Evolutionary conservation across 2,888 invertebrate species (phyloP).

Genomic region (Lasioglossum vierecki): DNA sequence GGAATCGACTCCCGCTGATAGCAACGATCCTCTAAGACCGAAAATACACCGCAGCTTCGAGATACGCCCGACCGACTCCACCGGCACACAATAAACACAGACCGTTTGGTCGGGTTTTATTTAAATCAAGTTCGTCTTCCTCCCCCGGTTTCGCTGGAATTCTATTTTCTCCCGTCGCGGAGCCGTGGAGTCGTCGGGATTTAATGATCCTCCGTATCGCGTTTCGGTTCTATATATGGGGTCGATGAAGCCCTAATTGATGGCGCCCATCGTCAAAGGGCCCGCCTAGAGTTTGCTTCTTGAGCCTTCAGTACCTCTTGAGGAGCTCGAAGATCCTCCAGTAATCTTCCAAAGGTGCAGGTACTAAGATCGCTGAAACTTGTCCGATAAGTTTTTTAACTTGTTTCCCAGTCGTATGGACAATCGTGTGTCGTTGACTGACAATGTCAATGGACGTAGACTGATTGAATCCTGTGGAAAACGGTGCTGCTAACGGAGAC

Average conservation of each 20-base stretch:
- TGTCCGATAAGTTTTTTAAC: neutral
- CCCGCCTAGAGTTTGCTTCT: neutral
- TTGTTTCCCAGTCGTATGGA: neutral
- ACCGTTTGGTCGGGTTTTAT: slow-evolving; percentile 3
- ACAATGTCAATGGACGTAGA: slow-evolving; percentile 42
- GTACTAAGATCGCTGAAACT: neutral
- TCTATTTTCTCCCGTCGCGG: slow-evolving; percentile 22
- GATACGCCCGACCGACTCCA: neutral
- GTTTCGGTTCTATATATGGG: slow-evolving; percentile 8
- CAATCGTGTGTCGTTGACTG: neutral
- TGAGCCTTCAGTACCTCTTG: neutral
- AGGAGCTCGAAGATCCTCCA: neutral
- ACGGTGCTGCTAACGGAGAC: slow-evolving; percentile 13
- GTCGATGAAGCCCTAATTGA: neutral
- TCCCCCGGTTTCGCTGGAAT: slow-evolving; percentile 16
- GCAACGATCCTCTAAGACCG: neutral
- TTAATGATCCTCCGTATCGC: neutral
- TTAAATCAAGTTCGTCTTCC: slow-evolving; percentile 9
- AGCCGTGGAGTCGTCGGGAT: neutral
- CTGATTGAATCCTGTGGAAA: slow-evolving; percentile 31
- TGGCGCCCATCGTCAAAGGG: neutral
- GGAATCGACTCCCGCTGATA: neutral
- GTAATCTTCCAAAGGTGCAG: too few species aligned
- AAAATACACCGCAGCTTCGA: slow-evolving; percentile 21
- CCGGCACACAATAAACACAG: neutral